Conservation (phyloP, 2,797 vertebrate genomes). For the Liparis tanakae region DNA sequence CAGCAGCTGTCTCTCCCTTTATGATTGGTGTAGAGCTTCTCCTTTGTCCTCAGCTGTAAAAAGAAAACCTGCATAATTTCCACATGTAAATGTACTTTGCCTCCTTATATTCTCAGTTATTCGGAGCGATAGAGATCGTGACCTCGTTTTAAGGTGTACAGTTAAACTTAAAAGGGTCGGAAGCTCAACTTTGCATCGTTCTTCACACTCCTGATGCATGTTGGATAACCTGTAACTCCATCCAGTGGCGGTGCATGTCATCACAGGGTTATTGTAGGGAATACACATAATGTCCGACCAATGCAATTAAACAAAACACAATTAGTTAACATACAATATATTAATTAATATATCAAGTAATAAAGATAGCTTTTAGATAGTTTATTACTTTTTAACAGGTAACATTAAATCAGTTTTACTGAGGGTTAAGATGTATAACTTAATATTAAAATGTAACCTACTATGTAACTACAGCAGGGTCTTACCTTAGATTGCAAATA, state of each 20-base stretch:
- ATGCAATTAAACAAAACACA: background rate
- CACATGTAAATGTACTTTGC: background rate
- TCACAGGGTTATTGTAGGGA: background rate
- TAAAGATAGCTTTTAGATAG: too few relatives aligned
- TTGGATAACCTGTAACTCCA: constrained; percentile 4
- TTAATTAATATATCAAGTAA: too few relatives aligned
- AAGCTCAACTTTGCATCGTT: background rate
- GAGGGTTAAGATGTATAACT: too few relatives aligned
- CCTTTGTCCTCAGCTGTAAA: constrained; percentile 5
- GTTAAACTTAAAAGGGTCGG: background rate
- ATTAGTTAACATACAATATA: background rate
- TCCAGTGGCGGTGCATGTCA: background rate
- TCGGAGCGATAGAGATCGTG: background rate
- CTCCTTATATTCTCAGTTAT: too few relatives aligned
- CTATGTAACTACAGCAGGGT: too few relatives aligned
- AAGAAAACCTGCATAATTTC: background rate
- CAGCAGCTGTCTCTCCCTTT: accelerated
- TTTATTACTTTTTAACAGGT: too few relatives aligned
- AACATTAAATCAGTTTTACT: too few relatives aligned
- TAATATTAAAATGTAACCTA: too few relatives aligned
- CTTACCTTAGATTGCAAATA: too few relatives aligned
- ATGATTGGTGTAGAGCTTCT: constrained; percentile 9
- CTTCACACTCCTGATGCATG: background rate
- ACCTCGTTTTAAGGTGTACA: background rate
- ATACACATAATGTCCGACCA: background rate